Evolutionary conservation across 1,140 invertebrate species (phyloP).

Genomic region (Epicauta chinensis): DNA sequence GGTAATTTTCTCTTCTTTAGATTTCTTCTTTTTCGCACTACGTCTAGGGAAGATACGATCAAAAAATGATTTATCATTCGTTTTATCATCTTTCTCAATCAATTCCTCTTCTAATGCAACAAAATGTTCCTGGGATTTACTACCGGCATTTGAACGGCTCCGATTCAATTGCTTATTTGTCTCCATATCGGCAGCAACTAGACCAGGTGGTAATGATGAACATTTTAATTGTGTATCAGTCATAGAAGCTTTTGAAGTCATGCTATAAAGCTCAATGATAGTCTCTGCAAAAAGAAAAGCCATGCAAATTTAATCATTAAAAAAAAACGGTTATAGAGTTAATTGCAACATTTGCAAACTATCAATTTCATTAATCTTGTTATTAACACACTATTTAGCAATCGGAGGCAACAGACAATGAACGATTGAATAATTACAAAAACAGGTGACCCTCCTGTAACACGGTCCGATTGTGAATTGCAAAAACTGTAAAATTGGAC

Average conservation of each 20-base stretch:
- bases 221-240: constrained; percentile 56
- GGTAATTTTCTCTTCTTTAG: constrained; percentile 22
- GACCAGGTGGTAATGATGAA: constrained; percentile 58
- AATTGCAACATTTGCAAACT: neutral
- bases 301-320: constrained; percentile 23
- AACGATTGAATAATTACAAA: no score
- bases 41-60: constrained; percentile 56
- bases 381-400: no score
- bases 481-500: no score
- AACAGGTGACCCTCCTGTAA: no score
- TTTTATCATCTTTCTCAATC: constrained; percentile 47
- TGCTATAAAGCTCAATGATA: constrained; percentile 38
- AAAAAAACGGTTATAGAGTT: neutral
- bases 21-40: constrained; percentile 54
- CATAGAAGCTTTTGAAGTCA: constrained; percentile 28
- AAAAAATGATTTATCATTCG: constrained; percentile 58
- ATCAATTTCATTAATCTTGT: neutral
- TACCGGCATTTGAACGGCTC: constrained; percentile 41
- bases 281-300: constrained; percentile 37
- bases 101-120: constrained; percentile 25
- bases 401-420: no score
- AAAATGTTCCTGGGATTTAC: constrained; percentile 38
- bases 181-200: constrained; percentile 42
- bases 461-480: no score
- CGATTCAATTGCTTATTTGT: constrained; percentile 47